Evolutionary conservation across 23 tunicate genomes (phyloP), one percentile per base, ranked within the genome.

Genomic region (Ciona savignyi): DNA sequence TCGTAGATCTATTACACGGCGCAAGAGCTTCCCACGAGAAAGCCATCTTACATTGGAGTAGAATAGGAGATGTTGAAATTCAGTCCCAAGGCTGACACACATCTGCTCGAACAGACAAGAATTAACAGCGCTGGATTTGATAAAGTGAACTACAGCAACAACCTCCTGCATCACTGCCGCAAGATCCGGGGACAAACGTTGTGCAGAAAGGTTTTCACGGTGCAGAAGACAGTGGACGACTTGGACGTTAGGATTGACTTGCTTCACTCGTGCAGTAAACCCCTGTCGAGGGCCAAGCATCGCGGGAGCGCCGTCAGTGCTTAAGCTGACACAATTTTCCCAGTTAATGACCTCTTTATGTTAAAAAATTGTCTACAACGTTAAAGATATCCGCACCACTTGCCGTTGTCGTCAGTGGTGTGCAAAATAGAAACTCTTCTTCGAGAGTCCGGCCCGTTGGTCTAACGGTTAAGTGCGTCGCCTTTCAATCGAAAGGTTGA

Each of bases 281-380:
- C 76, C 76, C 67, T 51, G 66, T 35, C 67, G 66, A 72, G 67
- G 30, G 23, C 76, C 76, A 35, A 74, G 74, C 81, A 77, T 68
- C 30, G 77, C 81, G 30, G 77, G 62, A 68, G 81, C 63, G 75
- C 81, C 81, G 61, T 77, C 81, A 33, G 81, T 68, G 61, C 81
- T 67, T 67, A 77, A 33, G 76, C 74, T 67, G 74, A 77, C 78
- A 34, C 81, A 77, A 62, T 77, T 77, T 67, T 67, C 60, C 74
- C 81, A 68, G 60, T 68, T 29, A 70, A 77, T n/a, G 61, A 9
- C 62, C 25, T 77, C 62, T 24, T 72, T 49, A 23, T 35, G n/a
- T n/a, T n/a, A 2, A 4, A 27, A 32, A n/a, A 72, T 35, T 30
- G n/a, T 27, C 65, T 25, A 35, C n/a, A n/a, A n/a, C n/a, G n/a